Base-by-base conservation (phyloP, 2,888 invertebrate genomes). In the Pyrgus malvae region DNA sequence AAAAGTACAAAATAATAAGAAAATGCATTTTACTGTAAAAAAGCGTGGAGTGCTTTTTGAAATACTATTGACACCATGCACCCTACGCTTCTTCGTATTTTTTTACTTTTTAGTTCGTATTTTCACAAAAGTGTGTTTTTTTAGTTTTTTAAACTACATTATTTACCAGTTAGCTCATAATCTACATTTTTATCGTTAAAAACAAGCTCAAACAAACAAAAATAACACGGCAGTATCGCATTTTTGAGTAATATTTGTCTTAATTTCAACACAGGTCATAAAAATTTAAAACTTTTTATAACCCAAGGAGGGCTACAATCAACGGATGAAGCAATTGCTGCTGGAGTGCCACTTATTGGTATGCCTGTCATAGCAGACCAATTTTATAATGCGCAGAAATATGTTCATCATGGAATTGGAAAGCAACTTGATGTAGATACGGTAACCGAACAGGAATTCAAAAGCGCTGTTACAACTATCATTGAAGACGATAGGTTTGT, bases 261-360 rank as follows among this genome's bases (percentile, higher is more conserved):
- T 4, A 21, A 31, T 19, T 12, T 44, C 16, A 9, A 29, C 16
- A 11, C 60, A 75, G 77, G 53, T 16, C 89, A 90, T 63, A 77
- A 78, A 3, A 89, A 90, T 41, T 46, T 89, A 0, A 88, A 85
- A 59, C 9, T 70, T 0, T 77, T 74, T 29, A 76, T 88, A 33
- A 83, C 80, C 2, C 86, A 88, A 76, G 82, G 78, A 27, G 86
- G 86, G 9, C 59, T 83, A 1, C 84, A 85, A 57, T 86, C 86
- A 0, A 72, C 82, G 1, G 84, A 86, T 35, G 87, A 88, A 65
- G 74, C 83, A 0, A 76, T 88, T 19, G 58, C 63, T 31, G 76
- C 78, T 3, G 74, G 74, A 27, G 78, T 83, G 0, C 84, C 86
- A 1, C 56, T 87, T 0, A 63, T 85, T 29, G 83, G 74, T 5